Conservation (phyloP, 2,888 invertebrate genomes). For the Alentia gelatinosa region DNA sequence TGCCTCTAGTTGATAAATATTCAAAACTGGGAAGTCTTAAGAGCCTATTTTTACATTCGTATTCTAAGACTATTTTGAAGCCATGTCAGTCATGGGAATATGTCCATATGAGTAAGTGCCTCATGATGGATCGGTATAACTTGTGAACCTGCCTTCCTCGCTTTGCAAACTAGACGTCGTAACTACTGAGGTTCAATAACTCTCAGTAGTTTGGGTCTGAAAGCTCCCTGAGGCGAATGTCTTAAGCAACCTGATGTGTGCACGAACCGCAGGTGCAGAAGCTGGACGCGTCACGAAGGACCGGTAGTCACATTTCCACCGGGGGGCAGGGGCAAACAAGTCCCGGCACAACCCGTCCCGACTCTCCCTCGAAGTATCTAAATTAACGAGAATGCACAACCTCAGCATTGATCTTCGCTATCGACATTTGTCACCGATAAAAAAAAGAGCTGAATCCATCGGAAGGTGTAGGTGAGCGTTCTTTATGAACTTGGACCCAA, state of each 20-base stretch:
- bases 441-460: slow-evolving; percentile 9
- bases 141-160: no score
- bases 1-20: no score
- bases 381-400: slow-evolving; percentile 22
- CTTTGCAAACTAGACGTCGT: not conserved
- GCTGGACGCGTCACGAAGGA: not conserved
- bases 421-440: not conserved
- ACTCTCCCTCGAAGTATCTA: not conserved
- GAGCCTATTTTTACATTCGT: no score
- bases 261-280: not conserved
- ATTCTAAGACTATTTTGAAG: no score
- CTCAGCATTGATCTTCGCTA: not conserved
- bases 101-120: no score
- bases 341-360: not conserved
- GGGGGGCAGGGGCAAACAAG: not conserved
- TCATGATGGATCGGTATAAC: no score
- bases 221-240: not conserved
- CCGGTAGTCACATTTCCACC: not conserved
- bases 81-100: no score
- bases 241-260: slow-evolving; percentile 21
- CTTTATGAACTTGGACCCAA: not conserved
- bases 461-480: not conserved
- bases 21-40: no score
- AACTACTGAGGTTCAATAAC: not conserved
- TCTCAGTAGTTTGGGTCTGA: not conserved